Percentiles rank a stretch among this genome's conserved stretches.
These are phyloP conservation scores for Shargacucullia verbasci DNA, from an alignment of 2,888 invertebrate species.

Conservation along the genomic window DNA sequence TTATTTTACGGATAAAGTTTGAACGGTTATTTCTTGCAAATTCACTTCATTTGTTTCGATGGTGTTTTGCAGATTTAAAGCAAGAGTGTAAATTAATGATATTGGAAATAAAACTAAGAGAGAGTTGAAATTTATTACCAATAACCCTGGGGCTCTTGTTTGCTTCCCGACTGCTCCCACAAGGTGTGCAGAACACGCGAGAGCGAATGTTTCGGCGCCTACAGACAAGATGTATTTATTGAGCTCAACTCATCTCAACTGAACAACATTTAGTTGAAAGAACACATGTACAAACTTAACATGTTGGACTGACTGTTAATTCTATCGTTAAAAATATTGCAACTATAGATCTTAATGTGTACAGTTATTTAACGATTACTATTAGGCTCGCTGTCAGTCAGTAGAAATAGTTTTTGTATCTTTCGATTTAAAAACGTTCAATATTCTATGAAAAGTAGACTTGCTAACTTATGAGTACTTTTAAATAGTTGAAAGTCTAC, in stretches of 20 bases:
- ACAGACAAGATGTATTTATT: slow-evolving; percentile 79
- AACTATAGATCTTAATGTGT: not conserved
- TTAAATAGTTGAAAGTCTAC: slow-evolving; percentile 20
- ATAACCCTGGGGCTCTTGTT: slow-evolving; percentile 79
- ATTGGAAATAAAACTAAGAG: slow-evolving; percentile 69
- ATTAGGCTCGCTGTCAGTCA: not conserved
- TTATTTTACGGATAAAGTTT: slow-evolving; percentile 7
- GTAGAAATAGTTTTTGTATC: not conserved
- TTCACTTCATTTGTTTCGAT: slow-evolving; percentile 22
- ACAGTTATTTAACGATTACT: not conserved
- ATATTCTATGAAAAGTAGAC: not conserved
- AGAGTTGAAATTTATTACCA: slow-evolving; percentile 80
- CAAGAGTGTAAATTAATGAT: slow-evolving; percentile 70
- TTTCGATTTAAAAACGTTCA: not conserved
- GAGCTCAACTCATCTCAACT: slow-evolving; percentile 38
- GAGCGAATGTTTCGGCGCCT: slow-evolving; percentile 74
- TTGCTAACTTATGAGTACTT: not conserved
- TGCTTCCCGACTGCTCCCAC: slow-evolving; percentile 68
- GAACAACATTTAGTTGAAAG: slow-evolving; percentile 14
- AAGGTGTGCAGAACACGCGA: slow-evolving; percentile 76
- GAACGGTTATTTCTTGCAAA: slow-evolving; percentile 18
- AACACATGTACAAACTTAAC: slow-evolving; percentile 5
- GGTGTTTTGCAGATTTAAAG: slow-evolving; percentile 45
- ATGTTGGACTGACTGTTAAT: not conserved
- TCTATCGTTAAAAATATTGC: slow-evolving; percentile 8